A percentile compares a stretch with the other conserved stretches of the same genome.
phyloP scores from a whole-genome alignment of 1,140 invertebrate species.

The Leptinotarsa texana region DNA sequence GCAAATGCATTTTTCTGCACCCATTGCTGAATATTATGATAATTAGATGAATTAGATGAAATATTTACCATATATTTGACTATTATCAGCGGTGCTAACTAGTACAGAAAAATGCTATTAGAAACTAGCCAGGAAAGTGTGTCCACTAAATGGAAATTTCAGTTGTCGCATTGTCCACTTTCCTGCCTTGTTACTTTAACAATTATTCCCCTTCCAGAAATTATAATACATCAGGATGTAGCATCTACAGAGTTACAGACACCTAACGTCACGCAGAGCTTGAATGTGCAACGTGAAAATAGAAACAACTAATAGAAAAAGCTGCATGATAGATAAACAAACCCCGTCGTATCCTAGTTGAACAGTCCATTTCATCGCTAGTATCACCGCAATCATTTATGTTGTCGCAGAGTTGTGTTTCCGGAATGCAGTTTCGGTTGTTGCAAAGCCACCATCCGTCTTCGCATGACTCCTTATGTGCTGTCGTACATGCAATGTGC shows the following conservation, averaged over 20 bases:
- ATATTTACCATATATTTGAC: no score
- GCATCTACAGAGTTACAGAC: conserved; percentile 29
- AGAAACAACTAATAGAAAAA: conserved; percentile 8
- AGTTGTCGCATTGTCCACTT: no score
- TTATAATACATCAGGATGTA: conserved; percentile 19
- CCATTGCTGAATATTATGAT: no score
- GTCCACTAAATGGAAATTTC: no score
- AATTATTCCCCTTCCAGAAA: neutral
- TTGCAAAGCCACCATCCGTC: conserved; percentile 64
- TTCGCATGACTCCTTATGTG: conserved; percentile 50
- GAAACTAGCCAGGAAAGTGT: no score
- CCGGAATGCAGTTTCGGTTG: conserved; percentile 65
- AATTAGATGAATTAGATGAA: no score
- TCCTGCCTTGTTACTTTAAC: no score
- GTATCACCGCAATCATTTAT: conserved; percentile 70
- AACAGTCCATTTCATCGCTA: conserved; percentile 73
- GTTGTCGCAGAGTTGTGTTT: conserved; percentile 69
- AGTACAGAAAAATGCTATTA: no score
- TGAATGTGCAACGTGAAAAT: conserved; percentile 1
- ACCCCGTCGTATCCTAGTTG: conserved; percentile 51
- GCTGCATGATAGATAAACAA: conserved; percentile 43
- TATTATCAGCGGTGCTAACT: no score
- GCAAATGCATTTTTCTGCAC: no score
- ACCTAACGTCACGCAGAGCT: conserved; percentile 30
- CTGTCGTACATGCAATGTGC: conserved; percentile 45